phyloP scores from a whole-genome alignment of 2,113 vertebrate species.

The Cochlearius cochlearius region DNA sequence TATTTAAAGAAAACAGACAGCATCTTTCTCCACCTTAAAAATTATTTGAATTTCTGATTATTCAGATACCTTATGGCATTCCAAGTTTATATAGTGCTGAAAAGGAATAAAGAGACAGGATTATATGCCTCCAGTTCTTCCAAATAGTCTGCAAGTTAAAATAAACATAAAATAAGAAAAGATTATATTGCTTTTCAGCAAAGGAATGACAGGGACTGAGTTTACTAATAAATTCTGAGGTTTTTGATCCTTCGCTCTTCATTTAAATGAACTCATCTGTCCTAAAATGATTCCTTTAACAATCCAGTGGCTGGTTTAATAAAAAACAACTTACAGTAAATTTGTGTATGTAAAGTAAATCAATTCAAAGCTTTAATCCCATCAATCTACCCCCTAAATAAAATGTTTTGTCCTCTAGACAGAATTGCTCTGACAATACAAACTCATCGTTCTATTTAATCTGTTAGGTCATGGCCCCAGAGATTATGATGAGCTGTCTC shows the following conservation, averaged over 20 bases:
- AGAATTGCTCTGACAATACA: conserved; percentile 63
- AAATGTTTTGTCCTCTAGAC: conserved; percentile 55
- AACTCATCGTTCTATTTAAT: conserved; percentile 69
- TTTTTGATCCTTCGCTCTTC: conserved; percentile 29
- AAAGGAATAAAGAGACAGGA: neutral
- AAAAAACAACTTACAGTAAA: conserved; percentile 39
- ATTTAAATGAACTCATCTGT: conserved; percentile 53
- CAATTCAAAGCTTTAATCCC: conserved; percentile 51
- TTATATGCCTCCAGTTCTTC: neutral
- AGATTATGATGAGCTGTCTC: conserved; percentile 62
- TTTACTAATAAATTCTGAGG: conserved; percentile 32
- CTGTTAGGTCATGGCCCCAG: conserved; percentile 58
- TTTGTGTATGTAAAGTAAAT: conserved; percentile 62
- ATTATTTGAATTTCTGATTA: neutral
- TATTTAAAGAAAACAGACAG: neutral
- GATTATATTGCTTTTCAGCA: conserved; percentile 16
- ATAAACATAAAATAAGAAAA: neutral
- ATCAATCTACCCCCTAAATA: conserved; percentile 32
- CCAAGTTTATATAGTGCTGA: neutral
- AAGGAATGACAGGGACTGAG: neutral
- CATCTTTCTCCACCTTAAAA: neutral
- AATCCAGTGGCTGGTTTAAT: conserved; percentile 50
- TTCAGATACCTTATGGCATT: neutral
- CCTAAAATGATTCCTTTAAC: conserved; percentile 41
- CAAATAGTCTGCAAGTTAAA: neutral